phyloP scores from a whole-genome alignment of 2,797 vertebrate species.

The Gymnocypris eckloni region DNA sequence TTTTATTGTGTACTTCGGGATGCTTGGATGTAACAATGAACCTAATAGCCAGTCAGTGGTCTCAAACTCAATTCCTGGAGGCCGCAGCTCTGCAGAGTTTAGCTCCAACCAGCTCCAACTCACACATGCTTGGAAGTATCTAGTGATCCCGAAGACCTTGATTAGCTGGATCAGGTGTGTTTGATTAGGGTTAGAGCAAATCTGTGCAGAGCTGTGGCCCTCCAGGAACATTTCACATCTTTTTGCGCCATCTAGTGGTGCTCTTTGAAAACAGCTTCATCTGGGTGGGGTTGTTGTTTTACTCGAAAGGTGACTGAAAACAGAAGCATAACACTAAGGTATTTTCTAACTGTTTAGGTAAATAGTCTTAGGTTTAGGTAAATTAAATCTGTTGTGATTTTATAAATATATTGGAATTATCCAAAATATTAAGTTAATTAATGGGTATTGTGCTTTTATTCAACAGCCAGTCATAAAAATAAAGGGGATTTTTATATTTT shows the following conservation, averaged over 20 bases:
- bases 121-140: no score
- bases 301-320: not conserved
- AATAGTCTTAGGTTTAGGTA: not conserved
- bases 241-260: conserved; percentile 32
- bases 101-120: no score
- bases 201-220: no score
- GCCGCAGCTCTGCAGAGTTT: no score
- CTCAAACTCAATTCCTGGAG: no score
- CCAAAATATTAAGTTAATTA: not conserved
- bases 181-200: no score
- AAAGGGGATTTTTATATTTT: not conserved
- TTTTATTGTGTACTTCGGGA: not conserved
- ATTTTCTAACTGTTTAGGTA: not conserved
- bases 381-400: not conserved
- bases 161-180: no score
- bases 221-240: not conserved
- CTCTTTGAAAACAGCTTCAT: not conserved
- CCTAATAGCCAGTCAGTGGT: not conserved
- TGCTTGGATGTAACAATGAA: no score
- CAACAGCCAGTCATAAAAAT: not conserved
- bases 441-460: not conserved
- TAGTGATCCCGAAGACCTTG: no score
- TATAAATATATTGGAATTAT: not conserved
- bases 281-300: conserved; percentile 39
- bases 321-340: not conserved